These are phyloP conservation scores for Pogona vitticeps DNA, from an alignment of 2,113 vertebrate genomes.

Conservation along the genomic window DNA sequence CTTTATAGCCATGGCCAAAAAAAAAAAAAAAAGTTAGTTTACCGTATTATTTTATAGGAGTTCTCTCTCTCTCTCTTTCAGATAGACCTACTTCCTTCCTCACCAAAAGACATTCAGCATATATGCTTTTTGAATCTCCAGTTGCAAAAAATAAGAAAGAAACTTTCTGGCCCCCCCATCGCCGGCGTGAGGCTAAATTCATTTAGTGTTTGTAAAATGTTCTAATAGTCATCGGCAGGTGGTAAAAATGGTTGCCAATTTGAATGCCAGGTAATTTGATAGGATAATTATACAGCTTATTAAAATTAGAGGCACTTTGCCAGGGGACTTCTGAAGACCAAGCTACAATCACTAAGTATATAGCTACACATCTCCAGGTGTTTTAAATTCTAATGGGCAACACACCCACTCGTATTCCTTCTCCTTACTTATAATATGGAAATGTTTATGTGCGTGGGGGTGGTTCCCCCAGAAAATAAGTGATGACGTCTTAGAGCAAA, in stretches of 20 bases:
- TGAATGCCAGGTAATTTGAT: constrained; percentile 40
- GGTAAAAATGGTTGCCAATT: constrained; percentile 39
- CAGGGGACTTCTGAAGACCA: constrained; percentile 14
- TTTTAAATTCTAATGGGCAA: constrained; percentile 7
- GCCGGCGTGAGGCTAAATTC: constrained; percentile 56
- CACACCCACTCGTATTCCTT: not conserved
- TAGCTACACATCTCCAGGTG: not conserved
- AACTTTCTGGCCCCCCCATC: constrained; percentile 40
- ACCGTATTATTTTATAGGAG: too few relatives aligned
- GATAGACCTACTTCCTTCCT: too few relatives aligned
- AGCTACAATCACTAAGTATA: constrained; percentile 32
- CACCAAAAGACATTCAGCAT: not conserved
- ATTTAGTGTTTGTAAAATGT: constrained; percentile 38
- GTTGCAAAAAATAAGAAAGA: constrained; percentile 43
- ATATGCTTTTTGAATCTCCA: constrained; percentile 20
- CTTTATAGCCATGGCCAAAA: too few relatives aligned
- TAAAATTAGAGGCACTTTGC: constrained; percentile 42
- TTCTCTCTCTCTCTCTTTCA: not conserved
- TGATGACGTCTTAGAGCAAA: constrained; percentile 2
- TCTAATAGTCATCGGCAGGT: constrained; percentile 37
- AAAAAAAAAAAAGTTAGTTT: too few relatives aligned
- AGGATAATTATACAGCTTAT: constrained; percentile 46
- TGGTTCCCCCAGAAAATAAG: not conserved
- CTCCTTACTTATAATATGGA: not conserved
- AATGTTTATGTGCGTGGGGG: not conserved